phyloP scores from a whole-genome alignment of 1,140 invertebrate species.

The Diuraphis noxia region DNA sequence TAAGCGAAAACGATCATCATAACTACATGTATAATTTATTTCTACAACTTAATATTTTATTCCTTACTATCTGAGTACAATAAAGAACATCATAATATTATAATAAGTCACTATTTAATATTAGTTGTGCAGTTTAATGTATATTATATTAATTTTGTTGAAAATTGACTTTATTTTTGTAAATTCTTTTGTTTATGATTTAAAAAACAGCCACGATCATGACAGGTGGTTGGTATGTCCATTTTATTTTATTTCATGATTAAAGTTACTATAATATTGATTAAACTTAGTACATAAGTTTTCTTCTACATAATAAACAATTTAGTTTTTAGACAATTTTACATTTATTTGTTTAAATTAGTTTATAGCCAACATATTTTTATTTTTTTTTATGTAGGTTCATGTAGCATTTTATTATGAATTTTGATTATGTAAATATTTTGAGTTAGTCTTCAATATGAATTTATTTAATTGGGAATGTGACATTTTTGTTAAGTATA shows the following conservation, averaged over 20 bases:
- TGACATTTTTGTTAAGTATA: not conserved
- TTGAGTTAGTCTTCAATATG: not conserved
- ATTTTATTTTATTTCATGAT: not conserved
- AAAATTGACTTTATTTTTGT: not conserved
- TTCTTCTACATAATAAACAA: not conserved
- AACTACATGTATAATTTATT: not conserved
- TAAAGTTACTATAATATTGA: not conserved
- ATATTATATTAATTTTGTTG: not conserved
- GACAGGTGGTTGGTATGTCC: not conserved
- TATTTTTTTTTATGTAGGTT: not conserved
- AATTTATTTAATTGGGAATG: not conserved
- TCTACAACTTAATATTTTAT: not conserved
- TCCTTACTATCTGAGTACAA: not conserved
- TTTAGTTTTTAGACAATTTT: not conserved
- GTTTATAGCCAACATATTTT: not conserved
- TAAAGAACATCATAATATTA: not conserved
- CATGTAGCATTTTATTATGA: not conserved
- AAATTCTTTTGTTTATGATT: not conserved
- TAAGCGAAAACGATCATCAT: slow-evolving; percentile 18
- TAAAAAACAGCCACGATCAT: not conserved
- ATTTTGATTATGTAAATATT: not conserved
- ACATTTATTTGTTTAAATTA: not conserved
- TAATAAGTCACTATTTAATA: too few species aligned
- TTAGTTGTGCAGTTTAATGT: not conserved
- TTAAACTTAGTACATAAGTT: not conserved